Percentiles rank a stretch among this genome's conserved stretches.
These are phyloP conservation scores for Tyto alba DNA, from an alignment of 2,113 vertebrate genomes.

Conservation along the genomic window DNA sequence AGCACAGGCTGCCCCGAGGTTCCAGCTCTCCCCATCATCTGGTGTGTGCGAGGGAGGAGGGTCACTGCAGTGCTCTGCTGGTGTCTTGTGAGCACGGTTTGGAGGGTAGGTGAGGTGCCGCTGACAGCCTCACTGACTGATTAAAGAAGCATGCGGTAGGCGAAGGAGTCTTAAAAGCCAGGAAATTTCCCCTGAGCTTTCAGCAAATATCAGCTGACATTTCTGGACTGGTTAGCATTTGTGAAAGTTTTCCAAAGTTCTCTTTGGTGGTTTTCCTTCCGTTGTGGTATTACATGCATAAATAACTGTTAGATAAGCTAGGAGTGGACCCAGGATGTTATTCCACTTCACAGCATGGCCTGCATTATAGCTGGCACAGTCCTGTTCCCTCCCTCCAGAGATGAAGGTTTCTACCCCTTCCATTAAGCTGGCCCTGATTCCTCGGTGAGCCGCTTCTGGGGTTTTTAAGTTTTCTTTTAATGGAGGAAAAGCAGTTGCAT, in stretches of 20 bases:
- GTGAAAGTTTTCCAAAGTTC: neutral
- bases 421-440: neutral
- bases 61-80: rapidly evolving
- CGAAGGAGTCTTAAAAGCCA: neutral
- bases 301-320: neutral
- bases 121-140: neutral
- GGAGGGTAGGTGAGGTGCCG: neutral
- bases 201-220: neutral
- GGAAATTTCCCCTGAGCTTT: neutral
- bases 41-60: neutral
- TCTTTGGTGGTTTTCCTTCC: neutral
- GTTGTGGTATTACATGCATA: neutral
- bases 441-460: neutral
- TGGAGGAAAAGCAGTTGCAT: neutral
- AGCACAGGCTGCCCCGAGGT: rapidly evolving
- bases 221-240: neutral
- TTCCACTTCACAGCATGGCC: neutral
- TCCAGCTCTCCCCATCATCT: neutral
- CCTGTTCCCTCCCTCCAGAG: neutral
- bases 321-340: neutral
- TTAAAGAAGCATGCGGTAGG: neutral
- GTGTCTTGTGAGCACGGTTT: rapidly evolving
- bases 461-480: neutral
- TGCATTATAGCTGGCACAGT: neutral
- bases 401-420: neutral